Base-by-base conservation (phyloP, 2,113 vertebrate species). In the Phyllopteryx taeniolatus region DNA sequence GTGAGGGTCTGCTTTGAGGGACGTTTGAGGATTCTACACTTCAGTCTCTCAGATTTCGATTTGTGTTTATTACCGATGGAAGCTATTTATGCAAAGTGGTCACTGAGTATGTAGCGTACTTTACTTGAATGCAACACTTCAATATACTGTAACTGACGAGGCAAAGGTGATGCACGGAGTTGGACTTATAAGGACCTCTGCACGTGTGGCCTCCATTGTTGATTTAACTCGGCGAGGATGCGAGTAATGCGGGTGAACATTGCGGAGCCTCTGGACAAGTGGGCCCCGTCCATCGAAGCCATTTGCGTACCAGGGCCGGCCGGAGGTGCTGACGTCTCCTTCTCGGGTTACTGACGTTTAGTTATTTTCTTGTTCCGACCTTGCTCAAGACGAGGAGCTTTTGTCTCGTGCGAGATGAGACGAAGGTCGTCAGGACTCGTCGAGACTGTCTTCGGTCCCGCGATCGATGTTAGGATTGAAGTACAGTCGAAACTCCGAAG, bases 281-380 rank as follows among this genome's bases (percentile, higher is more conserved):
- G 64, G 71, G 70, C 72, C 72, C 89, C 89, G 11, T 62, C 91
- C 91, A 90, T 91, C 92, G 88, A 89, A 91, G 92, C 88, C 85
- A 89, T 89, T 91, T 92, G 88, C 80, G 85, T 15, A 56, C 73
- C 76, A 81, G 89, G 91, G 91, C 89, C 87, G 91, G 91, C 89
- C 87, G 71, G 70, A 62, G 73, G 35, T 47, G 65, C 13, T 39
- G 49, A 22, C 66, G 57, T 53, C 53, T 67, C 8, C 35, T 70
- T 46, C 63, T 73, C 43, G 5, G 60, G 59, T 75, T 63, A 51
- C 59, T 57, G 42, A 13, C 53, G 47, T 9, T 44, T 65, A 33
- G 14, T 1, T 43, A 67, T 71, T 60, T 54, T n/a, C 79, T 69
- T 67, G 9, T 80, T 63, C 71, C 66, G 35, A 71, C 53, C n/a